phyloP scores from a whole-genome alignment of 2,113 vertebrate genomes.

The Meleagris gallopavo region DNA sequence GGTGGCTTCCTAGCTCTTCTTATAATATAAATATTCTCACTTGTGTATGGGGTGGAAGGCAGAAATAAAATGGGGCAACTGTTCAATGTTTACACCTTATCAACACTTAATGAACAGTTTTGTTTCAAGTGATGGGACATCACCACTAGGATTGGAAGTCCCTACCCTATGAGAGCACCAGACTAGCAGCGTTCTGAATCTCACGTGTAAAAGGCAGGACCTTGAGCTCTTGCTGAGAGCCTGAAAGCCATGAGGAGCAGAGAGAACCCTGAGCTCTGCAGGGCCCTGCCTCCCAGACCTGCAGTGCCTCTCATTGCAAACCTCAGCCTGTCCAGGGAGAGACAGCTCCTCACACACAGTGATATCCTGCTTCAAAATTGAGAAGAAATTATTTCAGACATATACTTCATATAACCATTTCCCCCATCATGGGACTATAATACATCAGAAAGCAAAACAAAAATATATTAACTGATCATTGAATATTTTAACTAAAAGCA shows the following conservation, averaged over 20 bases:
- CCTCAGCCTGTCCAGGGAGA: background rate
- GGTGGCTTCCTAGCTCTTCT: background rate
- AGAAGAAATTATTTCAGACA: background rate
- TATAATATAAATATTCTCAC: background rate
- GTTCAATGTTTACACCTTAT: background rate
- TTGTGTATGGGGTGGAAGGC: rapidly evolving
- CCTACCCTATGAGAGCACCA: background rate
- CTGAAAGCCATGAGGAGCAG: background rate
- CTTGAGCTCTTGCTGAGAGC: background rate
- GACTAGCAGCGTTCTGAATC: background rate
- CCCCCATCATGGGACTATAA: background rate
- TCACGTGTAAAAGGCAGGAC: background rate
- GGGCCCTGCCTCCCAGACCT: background rate
- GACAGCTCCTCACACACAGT: background rate
- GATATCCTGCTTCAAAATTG: background rate
- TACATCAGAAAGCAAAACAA: background rate
- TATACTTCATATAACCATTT: background rate
- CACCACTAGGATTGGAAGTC: background rate
- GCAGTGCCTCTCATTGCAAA: background rate
- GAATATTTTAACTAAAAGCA: background rate
- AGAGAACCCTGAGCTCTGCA: background rate
- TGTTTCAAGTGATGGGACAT: background rate
- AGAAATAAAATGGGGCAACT: background rate
- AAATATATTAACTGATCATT: background rate
- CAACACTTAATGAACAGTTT: background rate